phyloP scores from a whole-genome alignment of 2,113 vertebrate genomes.

The Hyla sarda region DNA sequence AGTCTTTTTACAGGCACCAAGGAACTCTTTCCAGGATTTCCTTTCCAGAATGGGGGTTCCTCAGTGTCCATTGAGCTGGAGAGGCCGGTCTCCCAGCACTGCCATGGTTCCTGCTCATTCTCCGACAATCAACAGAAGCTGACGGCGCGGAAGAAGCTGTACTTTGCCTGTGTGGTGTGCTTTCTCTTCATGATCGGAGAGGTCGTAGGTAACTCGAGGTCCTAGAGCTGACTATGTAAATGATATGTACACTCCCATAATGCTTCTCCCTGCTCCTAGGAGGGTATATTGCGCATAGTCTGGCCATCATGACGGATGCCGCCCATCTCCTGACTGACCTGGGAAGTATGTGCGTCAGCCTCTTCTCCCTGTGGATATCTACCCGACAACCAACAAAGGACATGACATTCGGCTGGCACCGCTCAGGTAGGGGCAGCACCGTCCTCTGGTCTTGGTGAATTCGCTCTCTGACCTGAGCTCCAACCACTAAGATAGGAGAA shows the following conservation, averaged over 20 bases:
- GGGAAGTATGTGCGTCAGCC: constrained; percentile 93
- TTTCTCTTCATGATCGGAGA: constrained; percentile 92
- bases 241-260: background rate
- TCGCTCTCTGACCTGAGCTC: background rate
- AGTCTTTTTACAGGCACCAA: constrained; percentile 73
- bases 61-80: constrained; percentile 73
- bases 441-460: no score
- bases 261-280: constrained; percentile 71
- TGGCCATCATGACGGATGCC: constrained; percentile 96
- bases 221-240: background rate
- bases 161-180: constrained; percentile 86
- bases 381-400: constrained; percentile 85
- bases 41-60: constrained; percentile 70
- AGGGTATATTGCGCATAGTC: constrained; percentile 92
- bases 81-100: constrained; percentile 65
- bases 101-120: constrained; percentile 67
- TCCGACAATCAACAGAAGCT: constrained; percentile 70
- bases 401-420: constrained; percentile 96
- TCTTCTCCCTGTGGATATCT: constrained; percentile 96
- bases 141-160: constrained; percentile 86
- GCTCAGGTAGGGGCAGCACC: constrained; percentile 81
- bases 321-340: constrained; percentile 93
- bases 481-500: background rate
- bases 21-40: constrained; percentile 68
- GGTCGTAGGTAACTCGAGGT: constrained; percentile 72